These are phyloP conservation scores for Epiblema foenella DNA, from an alignment of 2,888 invertebrate species.

Conservation along the genomic window DNA sequence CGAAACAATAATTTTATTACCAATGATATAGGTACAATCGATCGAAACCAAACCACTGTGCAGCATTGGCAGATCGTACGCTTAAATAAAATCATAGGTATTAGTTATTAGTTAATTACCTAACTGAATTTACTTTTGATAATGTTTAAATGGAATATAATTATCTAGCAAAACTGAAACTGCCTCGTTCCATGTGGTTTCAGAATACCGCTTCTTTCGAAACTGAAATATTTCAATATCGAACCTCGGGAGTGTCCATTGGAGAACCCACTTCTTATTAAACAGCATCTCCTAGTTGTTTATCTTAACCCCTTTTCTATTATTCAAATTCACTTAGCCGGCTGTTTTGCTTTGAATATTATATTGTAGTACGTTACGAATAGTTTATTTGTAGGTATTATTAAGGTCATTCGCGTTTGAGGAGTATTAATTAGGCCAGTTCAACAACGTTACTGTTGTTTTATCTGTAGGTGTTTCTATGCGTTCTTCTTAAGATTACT, in stretches of 20 bases:
- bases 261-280: constrained; percentile 20
- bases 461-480: no score
- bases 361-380: background rate
- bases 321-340: constrained; percentile 28
- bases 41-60: no score
- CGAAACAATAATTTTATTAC: background rate
- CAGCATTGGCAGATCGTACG: no score
- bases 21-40: no score
- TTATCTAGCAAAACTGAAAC: background rate
- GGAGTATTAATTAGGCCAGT: background rate
- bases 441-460: no score
- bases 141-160: background rate
- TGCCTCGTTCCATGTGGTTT: background rate
- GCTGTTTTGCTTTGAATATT: constrained; percentile 16
- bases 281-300: constrained; percentile 15
- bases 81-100: no score
- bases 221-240: constrained; percentile 35
- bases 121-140: no score
- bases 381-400: background rate
- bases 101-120: no score
- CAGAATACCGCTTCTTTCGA: constrained; percentile 18
- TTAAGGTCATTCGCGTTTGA: background rate
- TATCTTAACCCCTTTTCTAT: constrained; percentile 22
- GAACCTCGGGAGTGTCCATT: constrained; percentile 22
- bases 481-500: no score